phyloP scores from a whole-genome alignment of 2,888 invertebrate genomes.

The Liopterus haemorrhoidalis region DNA sequence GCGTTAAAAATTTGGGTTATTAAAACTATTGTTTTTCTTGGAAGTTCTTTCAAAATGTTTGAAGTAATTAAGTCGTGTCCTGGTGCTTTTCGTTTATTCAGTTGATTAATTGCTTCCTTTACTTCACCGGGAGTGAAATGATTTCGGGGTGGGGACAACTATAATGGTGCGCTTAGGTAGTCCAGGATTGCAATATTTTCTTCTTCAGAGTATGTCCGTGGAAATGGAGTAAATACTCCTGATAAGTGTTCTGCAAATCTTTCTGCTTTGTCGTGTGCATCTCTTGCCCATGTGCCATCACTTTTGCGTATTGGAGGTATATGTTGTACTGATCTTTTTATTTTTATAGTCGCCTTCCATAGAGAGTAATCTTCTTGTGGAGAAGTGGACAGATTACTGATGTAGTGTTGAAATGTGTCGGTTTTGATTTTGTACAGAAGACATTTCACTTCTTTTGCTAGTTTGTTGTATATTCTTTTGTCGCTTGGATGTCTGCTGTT shows the following conservation, averaged over 20 bases:
- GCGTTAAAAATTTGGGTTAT: constrained; percentile 33
- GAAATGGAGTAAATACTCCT: constrained; percentile 11
- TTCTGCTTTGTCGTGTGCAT: constrained; percentile 26
- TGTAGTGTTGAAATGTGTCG: constrained; percentile 17
- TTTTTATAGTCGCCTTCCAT: constrained; percentile 25
- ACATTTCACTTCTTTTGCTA: constrained; percentile 24
- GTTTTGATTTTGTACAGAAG: constrained; percentile 18
- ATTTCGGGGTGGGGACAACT: constrained; percentile 10
- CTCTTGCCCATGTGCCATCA: constrained; percentile 16
- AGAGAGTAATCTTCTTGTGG: constrained; percentile 18
- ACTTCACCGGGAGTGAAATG: constrained; percentile 16
- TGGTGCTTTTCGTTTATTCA: constrained; percentile 28
- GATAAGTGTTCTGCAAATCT: constrained; percentile 26
- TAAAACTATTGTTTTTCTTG: constrained; percentile 27
- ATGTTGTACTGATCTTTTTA: constrained; percentile 16
- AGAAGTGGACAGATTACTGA: constrained; percentile 14
- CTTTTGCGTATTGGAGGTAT: constrained; percentile 14
- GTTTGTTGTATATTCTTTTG: constrained; percentile 24
- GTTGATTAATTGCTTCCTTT: constrained; percentile 13
- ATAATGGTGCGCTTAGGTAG: constrained; percentile 15
- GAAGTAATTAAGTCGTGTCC: constrained; percentile 33
- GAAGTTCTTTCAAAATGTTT: constrained; percentile 30
- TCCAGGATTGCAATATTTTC: background rate
- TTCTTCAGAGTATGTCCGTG: background rate
- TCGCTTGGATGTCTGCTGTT: constrained; percentile 21